phyloP scores from a whole-genome alignment of 2,888 invertebrate genomes.

The Melanchra persicariae region DNA sequence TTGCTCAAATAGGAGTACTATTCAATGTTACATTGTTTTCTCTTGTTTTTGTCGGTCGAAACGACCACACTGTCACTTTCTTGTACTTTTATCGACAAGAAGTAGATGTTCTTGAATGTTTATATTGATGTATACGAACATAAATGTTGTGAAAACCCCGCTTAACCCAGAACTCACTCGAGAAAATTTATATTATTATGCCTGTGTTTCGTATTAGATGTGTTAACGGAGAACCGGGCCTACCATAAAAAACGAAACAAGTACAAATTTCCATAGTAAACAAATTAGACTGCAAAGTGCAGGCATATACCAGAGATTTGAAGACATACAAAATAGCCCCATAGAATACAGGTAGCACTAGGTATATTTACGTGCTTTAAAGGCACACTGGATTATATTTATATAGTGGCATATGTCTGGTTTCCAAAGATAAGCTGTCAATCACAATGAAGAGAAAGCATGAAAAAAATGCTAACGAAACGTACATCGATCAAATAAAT shows the following conservation, averaged over 20 bases:
- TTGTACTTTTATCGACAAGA: constrained; percentile 8
- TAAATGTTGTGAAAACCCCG: constrained; percentile 25
- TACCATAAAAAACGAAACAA: constrained; percentile 17
- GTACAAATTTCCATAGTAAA: constrained; percentile 38
- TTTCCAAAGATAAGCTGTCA: background rate
- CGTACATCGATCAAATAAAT: constrained; percentile 3
- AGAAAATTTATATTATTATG: background rate
- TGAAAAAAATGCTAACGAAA: background rate
- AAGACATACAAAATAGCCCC: background rate
- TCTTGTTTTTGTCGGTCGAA: constrained; percentile 22
- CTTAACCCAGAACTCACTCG: background rate
- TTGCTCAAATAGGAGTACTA: constrained; percentile 25
- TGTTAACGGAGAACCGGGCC: constrained; percentile 51
- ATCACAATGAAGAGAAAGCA: background rate
- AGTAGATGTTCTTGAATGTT: constrained; percentile 19
- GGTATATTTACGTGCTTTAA: constrained; percentile 15
- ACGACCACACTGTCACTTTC: constrained; percentile 35
- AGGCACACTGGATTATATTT: constrained; percentile 18
- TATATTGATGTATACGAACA: constrained; percentile 21
- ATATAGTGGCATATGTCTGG: constrained; percentile 19
- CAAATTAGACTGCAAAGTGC: constrained; percentile 2
- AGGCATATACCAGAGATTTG: constrained; percentile 21
- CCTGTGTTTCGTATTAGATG: constrained; percentile 28
- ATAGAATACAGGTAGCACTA: constrained; percentile 29
- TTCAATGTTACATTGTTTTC: constrained; percentile 6